A percentile compares a stretch with the other conserved stretches of the same genome.
phyloP scores from a whole-genome alignment of 2,797 vertebrate genomes.

The Siniperca scherzeri region DNA sequence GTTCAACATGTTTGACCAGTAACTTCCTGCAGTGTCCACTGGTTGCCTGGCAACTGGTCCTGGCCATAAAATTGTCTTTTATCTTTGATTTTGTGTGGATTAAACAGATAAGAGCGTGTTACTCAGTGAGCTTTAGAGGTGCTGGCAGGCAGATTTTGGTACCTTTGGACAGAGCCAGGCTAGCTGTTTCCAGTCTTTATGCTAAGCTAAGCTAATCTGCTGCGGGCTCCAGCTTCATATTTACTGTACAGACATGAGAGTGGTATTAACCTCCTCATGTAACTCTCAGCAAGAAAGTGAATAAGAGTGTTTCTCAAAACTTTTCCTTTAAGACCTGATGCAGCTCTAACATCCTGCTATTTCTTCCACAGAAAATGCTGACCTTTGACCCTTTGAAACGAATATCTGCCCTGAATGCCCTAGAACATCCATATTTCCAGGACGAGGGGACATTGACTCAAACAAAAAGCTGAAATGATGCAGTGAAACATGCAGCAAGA shows the following conservation, averaged over 20 bases:
- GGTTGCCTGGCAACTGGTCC: slow-evolving; percentile 58
- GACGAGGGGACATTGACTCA: slow-evolving; percentile 72
- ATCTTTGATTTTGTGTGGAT: not conserved
- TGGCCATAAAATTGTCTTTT: not conserved
- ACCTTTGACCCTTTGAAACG: slow-evolving; percentile 90
- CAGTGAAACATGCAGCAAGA: slow-evolving; percentile 38
- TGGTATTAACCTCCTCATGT: not conserved
- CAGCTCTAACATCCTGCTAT: slow-evolving; percentile 33
- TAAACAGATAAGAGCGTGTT: slow-evolving; percentile 2
- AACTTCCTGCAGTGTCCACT: slow-evolving; percentile 13
- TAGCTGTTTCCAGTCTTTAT: not conserved
- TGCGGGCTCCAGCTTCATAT: not conserved
- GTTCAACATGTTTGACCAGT: slow-evolving; percentile 9
- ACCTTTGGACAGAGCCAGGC: not conserved
- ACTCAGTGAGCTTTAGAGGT: not conserved
- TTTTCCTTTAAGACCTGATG: not conserved
- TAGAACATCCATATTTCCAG: slow-evolving; percentile 89
- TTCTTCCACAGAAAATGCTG: slow-evolving; percentile 88
- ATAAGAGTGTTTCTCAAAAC: not conserved
- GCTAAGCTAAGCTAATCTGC: slow-evolving; percentile 2
- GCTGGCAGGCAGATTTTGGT: not conserved
- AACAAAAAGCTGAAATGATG: slow-evolving; percentile 65
- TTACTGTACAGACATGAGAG: too few species aligned
- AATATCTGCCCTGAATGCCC: slow-evolving; percentile 89
- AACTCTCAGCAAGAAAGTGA: not conserved